Conservation (phyloP, 2,888 invertebrate genomes). For the Tetragonula carbonaria region DNA sequence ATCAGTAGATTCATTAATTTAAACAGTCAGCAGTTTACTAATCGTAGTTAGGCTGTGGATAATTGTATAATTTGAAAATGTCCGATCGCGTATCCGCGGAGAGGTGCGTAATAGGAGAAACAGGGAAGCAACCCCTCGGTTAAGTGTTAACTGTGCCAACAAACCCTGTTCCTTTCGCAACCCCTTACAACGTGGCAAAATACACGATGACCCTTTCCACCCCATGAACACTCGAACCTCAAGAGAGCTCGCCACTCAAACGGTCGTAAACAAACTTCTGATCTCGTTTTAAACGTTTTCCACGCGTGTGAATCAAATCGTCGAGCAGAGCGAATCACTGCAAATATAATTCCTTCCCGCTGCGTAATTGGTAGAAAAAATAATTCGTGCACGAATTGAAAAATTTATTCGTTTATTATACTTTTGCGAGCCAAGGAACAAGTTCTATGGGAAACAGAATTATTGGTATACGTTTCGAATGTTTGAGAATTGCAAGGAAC, state of each 20-base stretch:
- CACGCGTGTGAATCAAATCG: constrained; percentile 45
- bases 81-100: not conserved
- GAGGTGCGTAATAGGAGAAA: constrained; percentile 50
- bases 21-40: constrained; percentile 4
- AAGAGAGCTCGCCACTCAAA: constrained; percentile 54
- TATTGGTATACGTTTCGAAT: too few species aligned
- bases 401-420: too few species aligned
- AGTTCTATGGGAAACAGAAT: too few species aligned
- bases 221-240: constrained; percentile 62
- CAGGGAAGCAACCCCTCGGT: constrained; percentile 68
- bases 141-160: constrained; percentile 79
- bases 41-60: constrained; percentile 9
- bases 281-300: constrained; percentile 65
- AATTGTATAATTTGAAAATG: constrained; percentile 41
- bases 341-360: not conserved
- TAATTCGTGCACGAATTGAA: too few species aligned
- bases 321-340: constrained; percentile 17
- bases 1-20: not conserved
- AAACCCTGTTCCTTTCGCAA: constrained; percentile 72
- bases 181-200: constrained; percentile 66
- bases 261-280: constrained; percentile 67
- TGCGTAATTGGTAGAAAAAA: too few species aligned
- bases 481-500: too few species aligned
- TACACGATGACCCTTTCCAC: constrained; percentile 66
- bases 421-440: too few species aligned